Evolutionary conservation across 2,797 vertebrate species (phyloP), one percentile per base, ranked within the genome.

Genomic region (Siniperca undulata): DNA sequence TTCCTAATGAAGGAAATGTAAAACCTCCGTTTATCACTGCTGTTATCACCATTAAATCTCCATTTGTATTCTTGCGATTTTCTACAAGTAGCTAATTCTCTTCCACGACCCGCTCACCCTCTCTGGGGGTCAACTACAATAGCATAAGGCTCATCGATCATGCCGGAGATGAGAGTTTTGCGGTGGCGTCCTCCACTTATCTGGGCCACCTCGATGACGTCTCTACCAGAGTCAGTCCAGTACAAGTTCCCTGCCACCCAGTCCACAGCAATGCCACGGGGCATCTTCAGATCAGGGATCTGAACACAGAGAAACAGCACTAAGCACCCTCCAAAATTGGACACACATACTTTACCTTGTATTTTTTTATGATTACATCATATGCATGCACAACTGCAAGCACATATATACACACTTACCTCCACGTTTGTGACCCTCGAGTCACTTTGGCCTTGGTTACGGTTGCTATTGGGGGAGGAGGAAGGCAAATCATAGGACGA

Each of bases 231-330:
- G 91, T 99, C 98, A 0, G 98, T 99, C 98, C 98, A 99, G 94
- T 99, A 99, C 88, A 99, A 95, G 83, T 99, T 99, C 46, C 97
- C 97, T 0, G 98, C 98, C 50, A 99, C 98, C 98, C 98, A 99
- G 93, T 99, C 98, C 1, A 99, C 95, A 48, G 98, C 98, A 0
- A 99, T 98, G 20, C 98, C 98, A 46, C 98, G 95, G 0, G 98
- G 98, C 97, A 99, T 99, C 95, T 98, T 98, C 91, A 99, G 92
- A 68, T 97, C 97, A 0, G 97, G 97, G 88, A 99, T 99, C 98
- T 99, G 88, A 0, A 66, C 0, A 58, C 19, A 79, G 11, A 60
- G 13, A 70, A n/a, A 56, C 5, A 40, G n/a, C 38, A 61, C 0
- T 69, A 8, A 58, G 10, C 30, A 75, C 0, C 22, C 40, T 16